Evolutionary conservation across 2,888 invertebrate species (phyloP), one percentile per base, ranked within the genome.

Genomic region (Ceriagrion tenellum): DNA sequence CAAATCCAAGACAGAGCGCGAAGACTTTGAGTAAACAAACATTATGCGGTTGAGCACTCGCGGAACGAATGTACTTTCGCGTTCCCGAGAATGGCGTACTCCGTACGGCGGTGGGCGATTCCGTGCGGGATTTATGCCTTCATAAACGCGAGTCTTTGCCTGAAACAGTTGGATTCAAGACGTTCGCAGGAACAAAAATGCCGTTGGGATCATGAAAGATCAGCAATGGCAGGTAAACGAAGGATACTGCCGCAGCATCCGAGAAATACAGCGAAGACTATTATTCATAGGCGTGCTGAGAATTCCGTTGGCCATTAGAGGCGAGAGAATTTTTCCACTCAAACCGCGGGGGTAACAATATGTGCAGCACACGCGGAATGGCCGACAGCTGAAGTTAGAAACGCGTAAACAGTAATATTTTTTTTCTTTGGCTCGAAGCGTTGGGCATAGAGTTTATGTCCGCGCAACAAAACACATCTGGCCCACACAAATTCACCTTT

Each of bases 91-190:
- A 69, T 69, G 0, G 81, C 16, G 18, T 35, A 30, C 35, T 35
- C 35, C 81, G 81, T 35, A 30, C 12, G 30, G 13, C 16, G 81
- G 81, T 35, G 55, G n/a, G n/a, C n/a, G 55, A 23, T 89, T 55
- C 26, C n/a, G 26, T 20, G 89, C n/a, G n/a, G 55, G 55, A 89
- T 89, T 89, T 89, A 89, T 89, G 55, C 89, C 89, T 55, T 55
- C 89, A 55, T 89, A 89, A 89, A 89, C 89, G 55, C 23, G 55
- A 89, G 89, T n/a, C 55, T 47, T 55, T 55, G 55, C 89, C 55
- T 55, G n/a, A 55, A 89, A 89, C 26, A 23, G 89, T n/a, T 55
- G 55, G 89, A 89, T 26, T 55, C 81, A 18, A 30, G 35, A 81
- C 81, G 35, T 81, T 0, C 4, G 81, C 16, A n/a, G 35, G 30